A percentile compares a stretch with the other conserved stretches of the same genome.
Evolutionary conservation across 30 jellyfish, hydroid and myxozoan species (phyloP).

Genomic region (Nemopilema nomurai): DNA sequence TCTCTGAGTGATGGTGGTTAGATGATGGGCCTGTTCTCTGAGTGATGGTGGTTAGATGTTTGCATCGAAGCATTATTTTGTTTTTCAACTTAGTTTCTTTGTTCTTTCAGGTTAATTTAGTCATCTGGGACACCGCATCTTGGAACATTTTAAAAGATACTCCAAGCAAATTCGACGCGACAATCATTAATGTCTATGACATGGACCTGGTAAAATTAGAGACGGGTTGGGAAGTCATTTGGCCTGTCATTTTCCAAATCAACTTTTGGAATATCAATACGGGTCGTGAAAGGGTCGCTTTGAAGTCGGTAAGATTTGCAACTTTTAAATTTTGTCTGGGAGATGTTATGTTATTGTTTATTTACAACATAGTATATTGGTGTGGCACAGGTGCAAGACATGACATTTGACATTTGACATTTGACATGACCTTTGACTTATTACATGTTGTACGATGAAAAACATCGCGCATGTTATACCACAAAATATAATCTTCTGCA

Average conservation of each 20-base stretch:
- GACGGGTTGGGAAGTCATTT: conserved; percentile 72
- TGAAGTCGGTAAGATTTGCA: conserved; percentile 61
- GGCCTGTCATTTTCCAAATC: conserved; percentile 87
- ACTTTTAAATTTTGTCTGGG: too few species aligned
- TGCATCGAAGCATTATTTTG: too few species aligned
- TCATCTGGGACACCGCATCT: conserved; percentile 57
- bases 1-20: too few species aligned
- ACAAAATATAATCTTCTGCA: too few species aligned
- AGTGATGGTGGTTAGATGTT: too few species aligned
- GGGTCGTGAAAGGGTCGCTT: conserved; percentile 72
- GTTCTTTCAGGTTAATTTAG: conserved; percentile 24
- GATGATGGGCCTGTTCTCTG: too few species aligned
- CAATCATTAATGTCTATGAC: conserved; percentile 43
- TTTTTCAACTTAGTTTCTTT: not conserved
- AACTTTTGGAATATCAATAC: conserved; percentile 83
- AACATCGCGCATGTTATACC: too few species aligned
- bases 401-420: not conserved
- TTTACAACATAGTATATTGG: too few species aligned
- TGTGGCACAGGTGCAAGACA: too few species aligned
- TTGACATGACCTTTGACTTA: not conserved
- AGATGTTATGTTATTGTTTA: too few species aligned
- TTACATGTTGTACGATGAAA: too few species aligned
- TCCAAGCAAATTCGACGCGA: conserved; percentile 59
- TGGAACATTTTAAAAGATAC: conserved; percentile 59
- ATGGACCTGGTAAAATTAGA: conserved; percentile 11